Evolutionary conservation across 2,888 invertebrate species (phyloP).

Genomic region (Oscheius sp.): DNA sequence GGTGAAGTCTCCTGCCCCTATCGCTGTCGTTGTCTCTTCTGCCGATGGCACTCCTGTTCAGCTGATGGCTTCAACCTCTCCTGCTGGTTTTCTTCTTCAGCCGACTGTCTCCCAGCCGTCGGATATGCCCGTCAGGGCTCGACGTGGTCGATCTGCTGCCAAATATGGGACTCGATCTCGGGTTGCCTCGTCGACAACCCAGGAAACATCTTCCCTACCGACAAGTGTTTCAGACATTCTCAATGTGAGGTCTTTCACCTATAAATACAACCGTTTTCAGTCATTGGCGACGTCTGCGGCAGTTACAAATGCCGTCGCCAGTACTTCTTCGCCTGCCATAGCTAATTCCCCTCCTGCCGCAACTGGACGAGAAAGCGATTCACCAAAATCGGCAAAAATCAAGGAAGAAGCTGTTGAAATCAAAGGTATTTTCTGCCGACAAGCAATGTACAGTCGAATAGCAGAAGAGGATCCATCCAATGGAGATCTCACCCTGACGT

Average conservation of each 20-base stretch:
- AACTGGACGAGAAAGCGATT: not conserved
- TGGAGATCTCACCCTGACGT: not conserved
- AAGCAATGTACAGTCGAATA: not conserved
- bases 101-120: not conserved
- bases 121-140: not conserved
- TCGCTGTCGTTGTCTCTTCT: constrained; percentile 4
- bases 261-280: not conserved
- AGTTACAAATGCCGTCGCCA: not conserved
- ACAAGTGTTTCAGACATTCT: constrained; percentile 7
- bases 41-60: constrained; percentile 21
- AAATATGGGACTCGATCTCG: not conserved
- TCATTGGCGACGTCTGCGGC: not conserved
- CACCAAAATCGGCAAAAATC: not conserved
- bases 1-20: not conserved
- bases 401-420: constrained; percentile 1
- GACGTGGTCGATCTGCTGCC: not conserved
- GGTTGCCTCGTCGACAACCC: not conserved
- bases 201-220: not conserved
- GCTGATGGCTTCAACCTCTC: not conserved
- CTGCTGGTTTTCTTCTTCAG: not conserved
- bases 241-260: not conserved
- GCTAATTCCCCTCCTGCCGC: not conserved
- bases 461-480: not conserved
- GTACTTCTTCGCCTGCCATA: not conserved
- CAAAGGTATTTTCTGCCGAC: not conserved